phyloP scores from a whole-genome alignment of 2,113 vertebrate species.

The Epinephelus fuscoguttatus region DNA sequence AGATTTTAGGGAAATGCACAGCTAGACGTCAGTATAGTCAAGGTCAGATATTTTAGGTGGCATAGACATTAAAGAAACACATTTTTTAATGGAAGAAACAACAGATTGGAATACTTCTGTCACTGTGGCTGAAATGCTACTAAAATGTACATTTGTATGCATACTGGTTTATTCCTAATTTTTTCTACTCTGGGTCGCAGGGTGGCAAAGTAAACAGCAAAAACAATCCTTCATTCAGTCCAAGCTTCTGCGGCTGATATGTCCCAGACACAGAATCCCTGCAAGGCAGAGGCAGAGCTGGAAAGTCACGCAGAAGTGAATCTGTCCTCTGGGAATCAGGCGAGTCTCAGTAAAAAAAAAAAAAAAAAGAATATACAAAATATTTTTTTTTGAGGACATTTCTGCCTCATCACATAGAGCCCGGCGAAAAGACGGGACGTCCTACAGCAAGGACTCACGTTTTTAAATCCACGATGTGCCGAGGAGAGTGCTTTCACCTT shows the following conservation, averaged over 20 bases:
- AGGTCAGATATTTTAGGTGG: too few species aligned
- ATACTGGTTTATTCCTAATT: not conserved
- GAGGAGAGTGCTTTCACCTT: constrained; percentile 27
- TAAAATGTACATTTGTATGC: not conserved
- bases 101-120: not conserved
- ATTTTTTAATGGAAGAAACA: not conserved
- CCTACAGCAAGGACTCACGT: constrained; percentile 56
- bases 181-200: not conserved
- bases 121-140: not conserved
- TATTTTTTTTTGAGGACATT: constrained; percentile 23
- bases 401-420: constrained; percentile 27
- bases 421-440: constrained; percentile 20
- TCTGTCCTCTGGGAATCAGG: constrained; percentile 38
- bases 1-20: too few species aligned
- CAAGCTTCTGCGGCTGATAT: constrained; percentile 10
- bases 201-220: not conserved
- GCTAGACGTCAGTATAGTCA: too few species aligned
- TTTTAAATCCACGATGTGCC: constrained; percentile 49
- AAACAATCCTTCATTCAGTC: constrained; percentile 1
- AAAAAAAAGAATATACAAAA: constrained; percentile 23
- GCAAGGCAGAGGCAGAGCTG: constrained; percentile 2
- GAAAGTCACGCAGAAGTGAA: constrained; percentile 59
- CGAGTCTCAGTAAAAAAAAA: constrained; percentile 10
- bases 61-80: too few species aligned
- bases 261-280: constrained; percentile 25